Conservation (phyloP, 2,113 vertebrate species). For the Zosterops lateralis region DNA sequence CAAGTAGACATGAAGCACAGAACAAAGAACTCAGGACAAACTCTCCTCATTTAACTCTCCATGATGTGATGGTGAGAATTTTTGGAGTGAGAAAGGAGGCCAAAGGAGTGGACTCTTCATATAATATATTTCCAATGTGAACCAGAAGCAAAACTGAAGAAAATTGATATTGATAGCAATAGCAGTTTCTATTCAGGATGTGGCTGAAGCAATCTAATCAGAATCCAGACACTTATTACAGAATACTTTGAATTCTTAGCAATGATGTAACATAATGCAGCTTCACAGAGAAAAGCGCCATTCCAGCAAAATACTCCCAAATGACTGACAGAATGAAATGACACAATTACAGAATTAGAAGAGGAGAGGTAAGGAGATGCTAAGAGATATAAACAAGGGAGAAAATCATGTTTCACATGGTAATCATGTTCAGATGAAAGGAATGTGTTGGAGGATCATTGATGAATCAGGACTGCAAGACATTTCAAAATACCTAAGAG, state of each 20-base stretch:
- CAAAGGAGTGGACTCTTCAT: neutral
- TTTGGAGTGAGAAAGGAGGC: neutral
- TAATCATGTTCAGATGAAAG: conserved; percentile 46
- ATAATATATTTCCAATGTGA: neutral
- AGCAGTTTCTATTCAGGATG: neutral
- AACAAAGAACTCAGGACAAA: neutral
- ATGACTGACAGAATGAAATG: neutral
- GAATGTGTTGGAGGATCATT: conserved; percentile 11
- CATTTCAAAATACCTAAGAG: conserved; percentile 14
- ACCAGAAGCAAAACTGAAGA: neutral
- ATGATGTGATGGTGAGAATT: neutral
- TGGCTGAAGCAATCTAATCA: neutral
- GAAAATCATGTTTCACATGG: conserved; percentile 22
- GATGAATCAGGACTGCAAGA: conserved; percentile 33
- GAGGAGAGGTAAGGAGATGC: conserved; percentile 1
- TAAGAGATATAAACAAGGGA: conserved; percentile 42
- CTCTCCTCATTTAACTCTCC: neutral
- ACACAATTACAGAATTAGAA: conserved; percentile 47
- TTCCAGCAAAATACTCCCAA: conserved; percentile 9
- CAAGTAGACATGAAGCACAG: neutral
- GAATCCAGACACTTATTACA: neutral
- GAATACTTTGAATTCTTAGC: conserved; percentile 23
- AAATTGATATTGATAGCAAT: conserved; percentile 1
- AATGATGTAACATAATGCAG: neutral
- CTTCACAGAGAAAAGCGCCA: conserved; percentile 1